Evolutionary conservation across 2,888 invertebrate species (phyloP), one percentile per base, ranked within the genome.

Genomic region (Diarsia dahlii): DNA sequence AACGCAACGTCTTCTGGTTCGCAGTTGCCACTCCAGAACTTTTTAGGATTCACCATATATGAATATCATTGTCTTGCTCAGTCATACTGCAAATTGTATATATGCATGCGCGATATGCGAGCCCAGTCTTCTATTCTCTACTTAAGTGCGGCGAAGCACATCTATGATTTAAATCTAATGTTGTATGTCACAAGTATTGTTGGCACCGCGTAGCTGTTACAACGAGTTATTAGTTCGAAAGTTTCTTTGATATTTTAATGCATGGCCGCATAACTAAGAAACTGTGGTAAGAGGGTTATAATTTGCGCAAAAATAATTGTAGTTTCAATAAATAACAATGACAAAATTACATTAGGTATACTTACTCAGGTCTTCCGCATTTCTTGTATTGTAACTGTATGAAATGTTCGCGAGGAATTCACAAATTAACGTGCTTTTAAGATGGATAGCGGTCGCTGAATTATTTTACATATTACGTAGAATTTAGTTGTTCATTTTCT

Each of bases 181-280:
- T 18, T 46, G 71, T 75, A 63, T 46, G n/a, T 1, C 39, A 52
- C 50, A 46, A 48, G 68, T 58, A 81, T 82, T 82, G 77, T 82
- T 76, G 71, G 76, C 70, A 76, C 45, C 34, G 65, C 0, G 9
- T 58, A 15, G 75, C 34, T 52, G 4, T 76, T 52, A 63, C 28
- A 46, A 74, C 45, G 58, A 78, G 48, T 78, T 78, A 78, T 72
- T 83, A 50, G 15, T 83, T 65, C 13, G 23, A 67, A 48, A 20
- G 34, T 79, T 74, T 73, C 60, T 83, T 73, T 58, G 64, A 84
- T 54, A 79, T 79, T 72, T 73, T 39, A 73, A 73, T 60, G 48
- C 71, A 56, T 50, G 73, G 20, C 45, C 75, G 74, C 77, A 74
- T 81, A 64, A 60, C 75, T 74, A 65, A 81, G 52, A 52, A 65